Evolutionary conservation across 2,797 vertebrate genomes (phyloP), one percentile per base, ranked within the genome.

Genomic region (Linurgus olivaceus): DNA sequence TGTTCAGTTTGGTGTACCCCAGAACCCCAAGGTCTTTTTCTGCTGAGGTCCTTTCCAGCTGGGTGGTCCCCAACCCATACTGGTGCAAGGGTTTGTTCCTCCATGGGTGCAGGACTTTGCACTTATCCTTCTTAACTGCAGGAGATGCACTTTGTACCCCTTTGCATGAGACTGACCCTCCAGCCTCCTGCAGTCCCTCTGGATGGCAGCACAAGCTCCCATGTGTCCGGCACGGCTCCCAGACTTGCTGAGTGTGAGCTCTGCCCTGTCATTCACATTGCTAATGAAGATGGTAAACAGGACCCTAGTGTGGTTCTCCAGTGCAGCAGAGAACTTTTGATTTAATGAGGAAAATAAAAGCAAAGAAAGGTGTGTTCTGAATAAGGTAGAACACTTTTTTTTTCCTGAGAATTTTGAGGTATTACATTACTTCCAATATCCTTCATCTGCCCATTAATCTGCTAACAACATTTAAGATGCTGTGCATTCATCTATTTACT

Each of bases 371-470:
- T 29, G 23, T 16, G 3, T 52, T 92, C 67, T 83, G 87, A 90
- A 73, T 70, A 90, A 83, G 18, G 2, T 52, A 35, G 11, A 72
- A 18, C 24, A 24, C 25, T 23, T 51, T n/a, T 3, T 13, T 74
- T 47, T 68, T 1, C 1, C 25, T 74, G 50, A 90, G 66, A 2
- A 3, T 83, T 93, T 70, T 90, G 74, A 90, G 35, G 42, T 26
- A 76, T 84, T 94, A 25, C 16, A 31, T 78, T 95, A 45, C 55
- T 13, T 76, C 11, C 35, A 81, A 35, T 62, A 71, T 91, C 72
- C 42, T 83, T 94, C 75, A 95, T 95, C 82, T 90, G 20, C 61
- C 71, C 68, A 72, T 95, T 96, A 92, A 83, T 91, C 82, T 94
- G 28, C 65, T 94, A 95, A 81, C 47, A 44, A 38, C 31, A 71